phyloP scores from a whole-genome alignment of 1,140 invertebrate genomes.

The Calosoma granatense region DNA sequence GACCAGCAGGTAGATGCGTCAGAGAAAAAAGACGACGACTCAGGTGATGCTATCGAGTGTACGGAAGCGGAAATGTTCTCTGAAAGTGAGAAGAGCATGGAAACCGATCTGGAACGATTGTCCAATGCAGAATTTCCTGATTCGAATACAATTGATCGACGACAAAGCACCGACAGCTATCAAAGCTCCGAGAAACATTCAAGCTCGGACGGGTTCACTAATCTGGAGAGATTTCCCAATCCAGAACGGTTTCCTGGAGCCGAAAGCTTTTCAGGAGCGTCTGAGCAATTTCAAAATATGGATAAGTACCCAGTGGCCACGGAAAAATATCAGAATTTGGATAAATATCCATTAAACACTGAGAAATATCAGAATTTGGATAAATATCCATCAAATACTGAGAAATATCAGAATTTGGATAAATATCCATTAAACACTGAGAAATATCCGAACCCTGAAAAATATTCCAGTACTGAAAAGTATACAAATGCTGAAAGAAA shows the following conservation, averaged over 20 bases:
- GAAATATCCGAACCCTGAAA: neutral
- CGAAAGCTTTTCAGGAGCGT: neutral
- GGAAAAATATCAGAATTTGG: neutral
- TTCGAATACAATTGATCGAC: neutral
- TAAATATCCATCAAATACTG: neutral
- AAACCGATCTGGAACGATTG: neutral
- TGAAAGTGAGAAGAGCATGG: neutral
- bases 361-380: neutral
- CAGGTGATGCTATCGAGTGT: neutral
- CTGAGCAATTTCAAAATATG: neutral
- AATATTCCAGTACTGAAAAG: neutral
- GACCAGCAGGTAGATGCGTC: neutral
- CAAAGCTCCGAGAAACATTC: neutral
- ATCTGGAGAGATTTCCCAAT: neutral
- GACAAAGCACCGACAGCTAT: neutral
- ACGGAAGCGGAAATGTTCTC: neutral
- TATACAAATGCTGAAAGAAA: neutral
- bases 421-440: neutral
- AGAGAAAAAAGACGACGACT: neutral
- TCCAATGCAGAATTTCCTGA: neutral
- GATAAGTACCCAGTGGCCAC: neutral
- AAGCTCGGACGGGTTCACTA: neutral
- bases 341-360: neutral
- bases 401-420: neutral
- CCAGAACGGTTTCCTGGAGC: neutral